These are phyloP conservation scores for Dissostichus mawsoni DNA, from an alignment of 2,113 vertebrate genomes.

Conservation along the genomic window DNA sequence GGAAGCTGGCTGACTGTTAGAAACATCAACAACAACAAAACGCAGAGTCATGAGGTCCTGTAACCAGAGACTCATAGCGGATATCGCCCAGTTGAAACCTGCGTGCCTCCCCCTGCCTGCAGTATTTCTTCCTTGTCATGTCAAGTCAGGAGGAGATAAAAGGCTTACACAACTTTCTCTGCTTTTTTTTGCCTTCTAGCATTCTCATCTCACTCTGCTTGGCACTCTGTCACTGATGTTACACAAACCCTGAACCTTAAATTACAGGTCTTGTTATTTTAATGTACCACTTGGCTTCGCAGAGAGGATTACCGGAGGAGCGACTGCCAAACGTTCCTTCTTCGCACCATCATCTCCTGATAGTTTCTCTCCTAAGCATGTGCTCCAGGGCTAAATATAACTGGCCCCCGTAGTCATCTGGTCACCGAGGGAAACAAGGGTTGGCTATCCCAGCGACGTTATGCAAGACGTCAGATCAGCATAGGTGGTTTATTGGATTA, in stretches of 20 bases:
- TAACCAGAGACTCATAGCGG: constrained; percentile 52
- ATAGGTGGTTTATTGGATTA: constrained; percentile 77
- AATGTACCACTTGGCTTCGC: constrained; percentile 56
- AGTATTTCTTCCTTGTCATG: constrained; percentile 39
- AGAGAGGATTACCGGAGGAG: constrained; percentile 41
- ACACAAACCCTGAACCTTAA: constrained; percentile 49
- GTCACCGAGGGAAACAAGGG: constrained; percentile 53
- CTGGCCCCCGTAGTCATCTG: constrained; percentile 40
- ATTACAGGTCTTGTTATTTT: constrained; percentile 64
- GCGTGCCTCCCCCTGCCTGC: neutral
- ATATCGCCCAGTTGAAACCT: constrained; percentile 47
- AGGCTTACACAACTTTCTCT: constrained; percentile 55
- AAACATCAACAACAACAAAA: constrained; percentile 64
- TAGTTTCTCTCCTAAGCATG: constrained; percentile 50
- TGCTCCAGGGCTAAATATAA: constrained; percentile 78
- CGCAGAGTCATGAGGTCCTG: constrained; percentile 47
- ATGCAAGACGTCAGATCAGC: constrained; percentile 68
- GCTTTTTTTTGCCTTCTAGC: constrained; percentile 16
- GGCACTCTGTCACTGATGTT: constrained; percentile 54
- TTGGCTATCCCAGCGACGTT: constrained; percentile 61
- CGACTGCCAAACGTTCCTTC: constrained; percentile 22
- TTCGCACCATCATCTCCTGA: constrained; percentile 30
- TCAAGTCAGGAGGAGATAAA: constrained; percentile 61
- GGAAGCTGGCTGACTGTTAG: constrained; percentile 23
- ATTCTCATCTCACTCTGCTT: constrained; percentile 40